Evolutionary conservation across 2,888 invertebrate species (phyloP).

Genomic region (Apodemia zela): DNA sequence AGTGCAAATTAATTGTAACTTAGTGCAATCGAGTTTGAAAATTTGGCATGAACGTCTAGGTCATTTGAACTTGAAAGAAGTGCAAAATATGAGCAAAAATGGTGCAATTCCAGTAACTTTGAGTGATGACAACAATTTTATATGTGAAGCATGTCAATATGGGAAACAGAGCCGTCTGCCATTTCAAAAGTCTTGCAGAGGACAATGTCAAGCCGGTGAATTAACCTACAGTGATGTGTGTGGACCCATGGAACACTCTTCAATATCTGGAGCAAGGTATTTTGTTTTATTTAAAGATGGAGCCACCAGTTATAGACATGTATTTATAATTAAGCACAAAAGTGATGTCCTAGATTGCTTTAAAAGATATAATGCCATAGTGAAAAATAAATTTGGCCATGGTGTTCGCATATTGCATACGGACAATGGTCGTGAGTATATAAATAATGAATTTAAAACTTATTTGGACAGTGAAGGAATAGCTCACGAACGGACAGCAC

Average conservation of each 20-base stretch:
- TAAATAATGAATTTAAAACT: not conserved
- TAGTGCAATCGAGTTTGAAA: not conserved
- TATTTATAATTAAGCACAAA: slow-evolving; percentile 33
- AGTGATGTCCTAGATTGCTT: slow-evolving; percentile 30
- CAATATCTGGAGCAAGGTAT: slow-evolving; percentile 26
- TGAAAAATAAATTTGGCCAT: not conserved
- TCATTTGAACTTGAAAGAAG: not conserved
- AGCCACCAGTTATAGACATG: slow-evolving; percentile 23
- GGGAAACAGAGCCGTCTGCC: not conserved
- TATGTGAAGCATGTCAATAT: not conserved
- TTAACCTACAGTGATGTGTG: slow-evolving; percentile 14
- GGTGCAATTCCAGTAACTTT: not conserved
- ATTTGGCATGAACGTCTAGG: slow-evolving; percentile 1
- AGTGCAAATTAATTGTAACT: not conserved
- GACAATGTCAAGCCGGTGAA: slow-evolving; percentile 2
- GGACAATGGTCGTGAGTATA: slow-evolving; percentile 10
- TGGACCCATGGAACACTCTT: slow-evolving; percentile 27
- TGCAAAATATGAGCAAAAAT: slow-evolving; percentile 1
- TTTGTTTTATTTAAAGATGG: slow-evolving; percentile 32
- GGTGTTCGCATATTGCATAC: slow-evolving; percentile 11
- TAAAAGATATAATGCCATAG: slow-evolving; percentile 29
- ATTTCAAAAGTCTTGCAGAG: not conserved
- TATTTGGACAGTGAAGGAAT: slow-evolving; percentile 1
- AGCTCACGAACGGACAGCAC: slow-evolving; percentile 18
- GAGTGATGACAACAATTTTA: not conserved